Evolutionary conservation across 2,888 invertebrate species (phyloP).

Genomic region (Thecophora atra): DNA sequence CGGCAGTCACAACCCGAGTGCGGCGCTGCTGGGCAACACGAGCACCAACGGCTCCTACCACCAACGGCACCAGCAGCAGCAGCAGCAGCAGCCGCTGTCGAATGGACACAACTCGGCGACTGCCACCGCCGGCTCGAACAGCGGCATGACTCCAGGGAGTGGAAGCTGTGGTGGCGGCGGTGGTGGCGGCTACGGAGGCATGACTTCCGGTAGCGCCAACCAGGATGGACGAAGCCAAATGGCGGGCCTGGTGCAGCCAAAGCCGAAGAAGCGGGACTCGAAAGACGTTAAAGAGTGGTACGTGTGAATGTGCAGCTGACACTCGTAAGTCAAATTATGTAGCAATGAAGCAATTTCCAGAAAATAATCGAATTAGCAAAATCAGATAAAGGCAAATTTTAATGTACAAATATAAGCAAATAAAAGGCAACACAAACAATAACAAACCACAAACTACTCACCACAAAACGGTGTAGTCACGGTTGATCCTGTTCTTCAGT

Average conservation of each 20-base stretch:
- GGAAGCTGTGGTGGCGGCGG: slow-evolving; percentile 29
- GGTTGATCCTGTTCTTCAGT: slow-evolving; percentile 12
- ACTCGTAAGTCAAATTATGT: slow-evolving; percentile 55
- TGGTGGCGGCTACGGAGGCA: slow-evolving; percentile 52
- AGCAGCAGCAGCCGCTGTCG: slow-evolving; percentile 55
- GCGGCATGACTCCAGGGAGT: slow-evolving; percentile 43
- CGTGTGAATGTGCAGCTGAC: slow-evolving; percentile 71
- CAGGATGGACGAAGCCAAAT: slow-evolving; percentile 65
- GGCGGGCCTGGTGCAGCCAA: slow-evolving; percentile 66
- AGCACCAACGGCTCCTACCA: slow-evolving; percentile 68
- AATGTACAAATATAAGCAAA: slow-evolving; percentile 40
- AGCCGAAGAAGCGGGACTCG: slow-evolving; percentile 77
- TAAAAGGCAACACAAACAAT: slow-evolving; percentile 11
- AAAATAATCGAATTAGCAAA: slow-evolving; percentile 31
- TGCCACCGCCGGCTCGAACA: slow-evolving; percentile 29
- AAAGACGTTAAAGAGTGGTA: slow-evolving; percentile 98
- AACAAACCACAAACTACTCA: slow-evolving; percentile 37
- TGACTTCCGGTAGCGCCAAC: slow-evolving; percentile 54
- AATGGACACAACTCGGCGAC: slow-evolving; percentile 47
- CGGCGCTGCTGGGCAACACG: slow-evolving; percentile 77
- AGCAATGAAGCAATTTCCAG: slow-evolving; percentile 52
- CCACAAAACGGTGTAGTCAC: background rate
- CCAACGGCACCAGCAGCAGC: slow-evolving; percentile 60
- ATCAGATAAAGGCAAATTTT: slow-evolving; percentile 32
- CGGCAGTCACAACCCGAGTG: slow-evolving; percentile 77